These are phyloP conservation scores for Chloroclysta siterata DNA, from an alignment of 2,888 invertebrate genomes.

Conservation along the genomic window DNA sequence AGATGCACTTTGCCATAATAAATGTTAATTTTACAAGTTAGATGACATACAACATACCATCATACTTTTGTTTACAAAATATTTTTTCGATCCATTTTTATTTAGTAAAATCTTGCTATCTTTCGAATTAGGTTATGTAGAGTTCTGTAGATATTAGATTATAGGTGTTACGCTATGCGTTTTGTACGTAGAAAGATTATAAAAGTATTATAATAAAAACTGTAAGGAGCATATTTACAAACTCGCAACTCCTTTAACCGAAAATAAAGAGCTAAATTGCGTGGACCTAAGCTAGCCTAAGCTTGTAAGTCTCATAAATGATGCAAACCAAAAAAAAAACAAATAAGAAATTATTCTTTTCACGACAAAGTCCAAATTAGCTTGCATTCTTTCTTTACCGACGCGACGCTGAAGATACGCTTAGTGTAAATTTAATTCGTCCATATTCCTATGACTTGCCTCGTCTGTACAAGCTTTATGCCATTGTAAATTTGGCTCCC, in stretches of 20 bases:
- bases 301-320: background rate
- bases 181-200: background rate
- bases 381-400: background rate
- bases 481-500: constrained; percentile 50
- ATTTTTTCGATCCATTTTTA: background rate
- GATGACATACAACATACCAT: background rate
- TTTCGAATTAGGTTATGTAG: background rate
- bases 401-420: background rate
- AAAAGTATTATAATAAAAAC: background rate
- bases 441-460: background rate
- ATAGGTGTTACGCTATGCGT: background rate
- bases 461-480: constrained; percentile 27
- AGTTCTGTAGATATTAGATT: constrained; percentile 1
- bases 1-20: background rate
- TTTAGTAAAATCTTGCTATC: background rate
- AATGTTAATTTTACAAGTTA: background rate
- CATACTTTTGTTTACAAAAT: background rate
- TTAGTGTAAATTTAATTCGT: background rate
- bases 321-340: too few relatives aligned
- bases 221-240: constrained; percentile 4
- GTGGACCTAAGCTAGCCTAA: background rate
- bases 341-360: background rate
- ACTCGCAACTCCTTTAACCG: background rate
- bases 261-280: background rate
- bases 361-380: background rate